A percentile compares a stretch with the other conserved stretches of the same genome.
Conservation (phyloP, 2,113 vertebrate genomes). For the Vulpes vulpes region DNA sequence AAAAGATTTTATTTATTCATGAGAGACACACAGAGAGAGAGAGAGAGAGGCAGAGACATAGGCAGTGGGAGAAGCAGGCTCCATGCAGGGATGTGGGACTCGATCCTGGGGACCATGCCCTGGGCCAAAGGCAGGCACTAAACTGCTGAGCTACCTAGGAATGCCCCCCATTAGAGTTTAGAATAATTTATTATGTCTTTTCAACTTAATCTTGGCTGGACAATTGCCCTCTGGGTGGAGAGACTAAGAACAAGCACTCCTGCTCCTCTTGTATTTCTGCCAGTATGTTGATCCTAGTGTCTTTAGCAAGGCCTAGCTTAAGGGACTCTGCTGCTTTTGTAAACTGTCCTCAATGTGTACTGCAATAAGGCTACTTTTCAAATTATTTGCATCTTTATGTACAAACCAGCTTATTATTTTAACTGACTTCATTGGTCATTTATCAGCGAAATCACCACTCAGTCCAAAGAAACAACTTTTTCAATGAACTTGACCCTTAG, state of each 20-base stretch:
- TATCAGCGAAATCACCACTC: background rate
- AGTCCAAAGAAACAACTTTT: slow-evolving; percentile 50
- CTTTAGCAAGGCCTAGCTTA: background rate
- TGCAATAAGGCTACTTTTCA: background rate
- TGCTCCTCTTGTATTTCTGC: background rate
- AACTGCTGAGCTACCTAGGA: too few relatives aligned
- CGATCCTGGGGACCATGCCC: too few relatives aligned
- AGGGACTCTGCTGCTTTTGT: background rate
- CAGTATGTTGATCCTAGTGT: background rate
- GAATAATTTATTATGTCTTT: slow-evolving; percentile 42
- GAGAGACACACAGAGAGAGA: too few relatives aligned
- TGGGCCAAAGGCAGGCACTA: too few relatives aligned
- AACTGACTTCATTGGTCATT: background rate
- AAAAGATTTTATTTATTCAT: too few relatives aligned
- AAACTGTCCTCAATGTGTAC: background rate
- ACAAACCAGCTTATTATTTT: slow-evolving; percentile 6
- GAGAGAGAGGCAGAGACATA: too few relatives aligned
- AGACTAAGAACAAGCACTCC: background rate
- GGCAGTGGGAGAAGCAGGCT: too few relatives aligned
- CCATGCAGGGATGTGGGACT: too few relatives aligned
- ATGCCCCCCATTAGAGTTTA: background rate
- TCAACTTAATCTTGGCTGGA: slow-evolving; percentile 43
- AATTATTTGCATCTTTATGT: background rate
- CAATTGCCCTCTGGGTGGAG: slow-evolving; percentile 13
- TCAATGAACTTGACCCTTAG: slow-evolving; percentile 45